These are phyloP conservation scores for Seriola dumerili DNA, from an alignment of 2,113 vertebrate species.

Conservation along the genomic window DNA sequence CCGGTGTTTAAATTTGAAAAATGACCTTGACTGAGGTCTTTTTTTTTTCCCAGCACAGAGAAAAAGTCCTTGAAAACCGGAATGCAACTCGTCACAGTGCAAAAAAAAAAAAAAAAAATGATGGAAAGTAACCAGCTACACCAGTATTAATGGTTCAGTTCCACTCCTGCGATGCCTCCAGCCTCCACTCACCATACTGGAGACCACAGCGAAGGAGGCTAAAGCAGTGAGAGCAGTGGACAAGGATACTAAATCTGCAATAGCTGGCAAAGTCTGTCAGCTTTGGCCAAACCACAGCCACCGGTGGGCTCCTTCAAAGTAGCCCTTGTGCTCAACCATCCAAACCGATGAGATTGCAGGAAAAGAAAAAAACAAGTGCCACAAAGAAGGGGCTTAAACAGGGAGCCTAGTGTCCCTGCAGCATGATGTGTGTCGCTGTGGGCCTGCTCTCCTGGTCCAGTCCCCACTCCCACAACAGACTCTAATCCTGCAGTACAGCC, in stretches of 20 bases:
- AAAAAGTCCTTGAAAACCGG: conserved; percentile 45
- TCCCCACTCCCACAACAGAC: conserved; percentile 56
- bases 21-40: conserved; percentile 28
- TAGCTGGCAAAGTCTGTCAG: conserved; percentile 72
- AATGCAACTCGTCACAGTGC: conserved; percentile 39
- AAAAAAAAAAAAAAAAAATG: conserved; percentile 7
- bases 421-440: conserved; percentile 63
- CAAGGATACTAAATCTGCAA: conserved; percentile 67
- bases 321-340: conserved; percentile 79
- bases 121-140: conserved; percentile 39
- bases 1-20: background rate
- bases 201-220: conserved; percentile 45
- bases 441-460: conserved; percentile 57
- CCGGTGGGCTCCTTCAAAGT: conserved; percentile 80
- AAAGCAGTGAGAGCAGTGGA: conserved; percentile 37
- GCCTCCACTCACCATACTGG: conserved; percentile 72
- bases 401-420: conserved; percentile 78
- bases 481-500: conserved; percentile 67
- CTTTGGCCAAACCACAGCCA: conserved; percentile 77
- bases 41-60: conserved; percentile 25
- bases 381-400: conserved; percentile 75
- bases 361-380: conserved; percentile 57
- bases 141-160: conserved; percentile 58
- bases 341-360: conserved; percentile 71
- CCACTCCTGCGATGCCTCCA: conserved; percentile 57